Base-by-base conservation (phyloP, 2,888 invertebrate genomes). In the Lasioglossum vierecki region DNA sequence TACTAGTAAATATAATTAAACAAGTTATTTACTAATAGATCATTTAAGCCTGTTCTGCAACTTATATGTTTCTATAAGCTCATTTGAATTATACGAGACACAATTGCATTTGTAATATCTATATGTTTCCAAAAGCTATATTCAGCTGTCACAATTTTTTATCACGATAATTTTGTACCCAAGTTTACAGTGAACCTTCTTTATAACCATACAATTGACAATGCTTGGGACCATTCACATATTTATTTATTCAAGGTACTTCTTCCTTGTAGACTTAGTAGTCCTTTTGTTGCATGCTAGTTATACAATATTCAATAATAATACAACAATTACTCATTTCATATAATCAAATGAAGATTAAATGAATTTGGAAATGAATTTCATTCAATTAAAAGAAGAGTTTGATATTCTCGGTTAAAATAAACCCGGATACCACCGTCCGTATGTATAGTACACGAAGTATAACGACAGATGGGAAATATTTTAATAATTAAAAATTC, bases 1-100 rank as follows among this genome's bases (percentile, higher is more conserved):
- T 70, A 22, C 60, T 66, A 76, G 2, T 74, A n/a, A 74, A 84
- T 44, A 46, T 46, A 73, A 53, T 76, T 74, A 53, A 39, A 73
- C 26, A 60, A 72, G 26, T 53, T 9, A n/a, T 26, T 41, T 35
- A 41, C 53, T 39, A 72, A 76, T 71, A 75, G 39, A 53, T 39
- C 74, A 70, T 57, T 79, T 60, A 35, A 44, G 8, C 9, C 74
- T 53, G 22, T n/a, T 1, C n/a, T 30, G 6, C 1, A 5, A 26
- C 30, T 13, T 75, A 70, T 35, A 15, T 60, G 18, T 18, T 41
- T 60, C 57, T 18, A 35, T 60, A 63, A 63, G 46, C 22, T 73
- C 30, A n/a, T 60, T n/a, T 26, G 13, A 71, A 71, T 49, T 75
- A 39, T 80, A 44, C 49, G 35, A 75, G 66, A 22, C 22, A 39